Percentiles rank a stretch among this genome's conserved stretches.
Conservation (phyloP, 2,797 vertebrate genomes). For the Adelosebastes latens region DNA sequence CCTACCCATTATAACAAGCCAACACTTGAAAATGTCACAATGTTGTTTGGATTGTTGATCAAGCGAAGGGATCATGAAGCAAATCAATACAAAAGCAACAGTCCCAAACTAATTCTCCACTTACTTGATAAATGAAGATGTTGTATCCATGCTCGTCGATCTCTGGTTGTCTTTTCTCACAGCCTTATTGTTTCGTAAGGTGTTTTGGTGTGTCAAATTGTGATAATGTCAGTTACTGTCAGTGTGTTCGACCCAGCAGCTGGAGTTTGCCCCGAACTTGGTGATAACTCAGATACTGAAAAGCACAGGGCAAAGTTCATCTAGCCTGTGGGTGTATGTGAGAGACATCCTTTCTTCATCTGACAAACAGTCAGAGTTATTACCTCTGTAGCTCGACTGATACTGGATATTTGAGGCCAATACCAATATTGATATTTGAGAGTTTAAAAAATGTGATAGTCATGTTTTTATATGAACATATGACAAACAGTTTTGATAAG, state of each 20-base stretch:
- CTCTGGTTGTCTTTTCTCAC: conserved; percentile 1
- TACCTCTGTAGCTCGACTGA: background rate
- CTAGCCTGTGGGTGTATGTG: background rate
- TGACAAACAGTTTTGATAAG: background rate
- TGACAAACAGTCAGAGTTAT: background rate
- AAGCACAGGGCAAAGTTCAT: conserved; percentile 70
- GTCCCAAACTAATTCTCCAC: conserved; percentile 26
- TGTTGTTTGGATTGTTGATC: background rate
- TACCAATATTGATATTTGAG: background rate
- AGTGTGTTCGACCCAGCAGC: conserved; percentile 29
- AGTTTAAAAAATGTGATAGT: background rate
- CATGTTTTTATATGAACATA: background rate
- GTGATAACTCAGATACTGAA: conserved; percentile 61
- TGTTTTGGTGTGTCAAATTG: conserved; percentile 17
- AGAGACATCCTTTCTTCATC: background rate
- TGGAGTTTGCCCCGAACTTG: conserved; percentile 74
- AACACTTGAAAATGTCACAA: background rate
- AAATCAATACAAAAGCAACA: background rate
- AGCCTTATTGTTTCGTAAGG: background rate
- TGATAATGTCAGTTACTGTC: background rate
- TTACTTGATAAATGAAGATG: conserved; percentile 83
- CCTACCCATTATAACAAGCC: background rate
- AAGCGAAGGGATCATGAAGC: background rate
- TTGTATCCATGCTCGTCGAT: conserved; percentile 75
- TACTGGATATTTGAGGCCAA: background rate